Evolutionary conservation across 2,797 vertebrate genomes (phyloP), one percentile per base, ranked within the genome.

Genomic region (Hippocampus kuda): DNA sequence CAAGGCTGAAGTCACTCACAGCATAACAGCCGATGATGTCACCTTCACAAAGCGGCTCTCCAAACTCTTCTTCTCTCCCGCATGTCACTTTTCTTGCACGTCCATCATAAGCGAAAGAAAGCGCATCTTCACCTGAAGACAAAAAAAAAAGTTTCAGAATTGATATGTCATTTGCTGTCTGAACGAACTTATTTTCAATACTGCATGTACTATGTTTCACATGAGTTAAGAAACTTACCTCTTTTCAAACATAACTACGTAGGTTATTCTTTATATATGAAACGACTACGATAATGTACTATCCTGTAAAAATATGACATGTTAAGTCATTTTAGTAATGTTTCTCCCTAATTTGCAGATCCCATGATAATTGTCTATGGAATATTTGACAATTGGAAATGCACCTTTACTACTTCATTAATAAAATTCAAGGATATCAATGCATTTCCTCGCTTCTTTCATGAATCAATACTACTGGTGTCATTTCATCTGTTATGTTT

Each of bases 1-100:
- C 51, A 26, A 51, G 13, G n/a, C 53, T 72, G 26, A 3, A n/a
- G 22, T 8, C 46, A 91, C 93, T 92, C 76, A 97, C 95, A 74
- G 89, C 92, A 66, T 93, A 95, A 83, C 94, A 96, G 72, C 95
- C 93, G 67, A 97, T 88, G 72, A 96, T 91, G 75, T 97, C 95
- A 22, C 90, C 92, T 71, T 92, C 93, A 51, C 89, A 91, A 71
- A 94, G 90, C 15, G 81, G 76, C 77, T 95, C 92, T 57, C 93
- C 95, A 81, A 92, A 97, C 12, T 88, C 86, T 67, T 93, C 91
- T 74, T 91, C 91, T 4, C 84, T 87, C 77, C 91, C 89, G 30
- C 77, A 87, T 2, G 90, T 91, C 63, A 92, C 91, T 77, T 92
- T 94, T 78, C 89, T 90, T 68, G 93, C 92, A 5, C 82, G 71